Evolutionary conservation across 1,140 invertebrate species (phyloP).

Genomic region (Pteromalus puparum): DNA sequence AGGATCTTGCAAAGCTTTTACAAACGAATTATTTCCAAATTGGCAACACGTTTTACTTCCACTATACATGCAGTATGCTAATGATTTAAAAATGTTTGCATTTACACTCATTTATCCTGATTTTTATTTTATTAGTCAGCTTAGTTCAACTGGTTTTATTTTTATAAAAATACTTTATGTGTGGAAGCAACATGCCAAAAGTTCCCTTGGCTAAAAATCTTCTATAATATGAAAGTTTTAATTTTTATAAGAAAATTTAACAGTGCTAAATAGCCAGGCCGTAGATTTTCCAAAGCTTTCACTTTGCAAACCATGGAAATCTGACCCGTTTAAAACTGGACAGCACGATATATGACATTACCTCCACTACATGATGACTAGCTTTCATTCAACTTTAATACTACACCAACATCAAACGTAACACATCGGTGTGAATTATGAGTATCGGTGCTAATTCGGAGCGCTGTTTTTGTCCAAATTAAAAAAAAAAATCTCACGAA

Average conservation of each 20-base stretch:
- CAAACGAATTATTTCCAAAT: neutral
- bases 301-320: neutral
- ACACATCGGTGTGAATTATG: neutral
- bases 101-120: constrained; percentile 3
- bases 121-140: neutral
- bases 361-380: neutral
- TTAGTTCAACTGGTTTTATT: constrained; percentile 6
- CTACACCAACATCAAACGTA: neutral
- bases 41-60: constrained; percentile 1
- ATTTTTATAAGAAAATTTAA: constrained; percentile 15
- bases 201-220: constrained; percentile 9
- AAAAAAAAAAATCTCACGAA: neutral
- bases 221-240: constrained; percentile 16
- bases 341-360: neutral
- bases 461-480: neutral
- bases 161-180: constrained; percentile 30
- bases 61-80: constrained; percentile 20
- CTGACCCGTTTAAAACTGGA: neutral
- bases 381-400: neutral
- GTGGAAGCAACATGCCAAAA: constrained; percentile 18
- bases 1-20: neutral
- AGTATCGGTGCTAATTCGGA: neutral
- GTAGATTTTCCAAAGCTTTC: neutral
- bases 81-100: neutral
- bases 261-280: neutral